phyloP scores from a whole-genome alignment of 2,797 vertebrate species.

The Denticeps clupeoides region DNA sequence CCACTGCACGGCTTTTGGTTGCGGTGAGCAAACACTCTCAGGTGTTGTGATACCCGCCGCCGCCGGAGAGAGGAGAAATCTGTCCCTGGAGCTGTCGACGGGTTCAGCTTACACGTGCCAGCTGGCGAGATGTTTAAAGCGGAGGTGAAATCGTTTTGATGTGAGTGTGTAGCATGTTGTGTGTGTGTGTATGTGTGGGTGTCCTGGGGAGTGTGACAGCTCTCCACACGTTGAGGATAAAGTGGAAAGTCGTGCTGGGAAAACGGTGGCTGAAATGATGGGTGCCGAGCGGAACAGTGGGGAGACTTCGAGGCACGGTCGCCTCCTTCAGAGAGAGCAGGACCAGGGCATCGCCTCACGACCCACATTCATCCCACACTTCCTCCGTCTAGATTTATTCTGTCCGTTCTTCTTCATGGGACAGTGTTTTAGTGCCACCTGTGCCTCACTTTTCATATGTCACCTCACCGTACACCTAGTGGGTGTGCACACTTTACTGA shows the following conservation, averaged over 20 bases:
- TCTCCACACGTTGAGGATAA: conserved; percentile 23
- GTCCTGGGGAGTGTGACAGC: conserved; percentile 6
- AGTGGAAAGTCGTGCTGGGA: conserved; percentile 42
- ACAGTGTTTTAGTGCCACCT: too few relatives aligned
- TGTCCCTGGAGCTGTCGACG: conserved; percentile 10
- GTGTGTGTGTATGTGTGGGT: neutral
- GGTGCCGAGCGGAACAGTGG: conserved; percentile 18
- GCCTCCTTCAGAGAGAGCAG: conserved; percentile 34
- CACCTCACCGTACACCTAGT: too few relatives aligned
- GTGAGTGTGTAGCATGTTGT: conserved; percentile 1
- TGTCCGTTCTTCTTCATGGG: conserved; percentile 5
- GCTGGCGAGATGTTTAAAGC: conserved; percentile 24
- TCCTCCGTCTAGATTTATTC: conserved; percentile 10
- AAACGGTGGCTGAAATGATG: conserved; percentile 32
- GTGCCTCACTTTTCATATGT: too few relatives aligned
- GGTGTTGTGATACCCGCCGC: conserved; percentile 12
- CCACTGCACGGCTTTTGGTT: conserved; percentile 15
- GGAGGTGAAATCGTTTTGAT: conserved; percentile 14
- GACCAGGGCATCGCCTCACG: conserved; percentile 26
- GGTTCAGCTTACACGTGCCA: conserved; percentile 24
- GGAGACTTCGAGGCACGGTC: too few relatives aligned
- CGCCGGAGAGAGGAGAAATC: conserved; percentile 1
- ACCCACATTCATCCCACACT: conserved; percentile 27
- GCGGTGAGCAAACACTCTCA: conserved; percentile 21
- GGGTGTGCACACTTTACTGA: too few relatives aligned